Base-by-base conservation (phyloP, 2,113 vertebrate species). In the Rhynchopsitta pachyrhyncha region DNA sequence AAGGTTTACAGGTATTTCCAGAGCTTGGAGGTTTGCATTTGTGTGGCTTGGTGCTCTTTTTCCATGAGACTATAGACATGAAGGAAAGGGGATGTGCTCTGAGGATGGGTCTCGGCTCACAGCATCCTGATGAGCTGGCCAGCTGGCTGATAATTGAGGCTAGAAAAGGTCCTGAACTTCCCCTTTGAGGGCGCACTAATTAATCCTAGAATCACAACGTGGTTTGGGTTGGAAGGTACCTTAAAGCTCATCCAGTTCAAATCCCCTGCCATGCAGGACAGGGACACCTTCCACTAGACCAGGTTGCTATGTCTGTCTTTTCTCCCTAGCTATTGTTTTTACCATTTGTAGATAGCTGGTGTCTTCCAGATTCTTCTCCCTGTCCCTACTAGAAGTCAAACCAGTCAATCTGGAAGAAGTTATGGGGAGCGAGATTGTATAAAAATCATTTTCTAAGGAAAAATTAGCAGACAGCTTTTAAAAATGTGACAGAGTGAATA, bases 81-180 rank as follows among this genome's bases (percentile, higher is more conserved):
- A 39, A n/a, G 73, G 69, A 44, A 57, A 47, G 6, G 35, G 27
- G 39, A 42, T 20, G 41, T 44, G 41, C 37, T 79, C 28, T 44
- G 63, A 46, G 42, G 53, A 39, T 27, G 69, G 31, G 29, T 52
- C 73, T 0, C 0, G 12, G 27, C 42, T 73, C 39, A 7, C 4
- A 19, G 31, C 11, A 3, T 35, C 24, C 17, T 66, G 22, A 33
- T 53, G 17, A 53, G 23, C 41, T 47, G 57, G 33, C 19, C 66
- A 55, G 16, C 2, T 47, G 70, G n/a, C 20, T 41, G 53, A 12
- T 7, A 49, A 24, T 4, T 5, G 52, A 73, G 44, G 35, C 15
- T 70, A 27, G 37, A 55, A 68, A 37, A 44, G 18, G 2, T 44
- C 42, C 39, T 8, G 57, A 80, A 20, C 5, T 69, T 76, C 55